Base-by-base conservation (phyloP, 1,140 invertebrate species). In the Leptestheria dahalacensis region DNA sequence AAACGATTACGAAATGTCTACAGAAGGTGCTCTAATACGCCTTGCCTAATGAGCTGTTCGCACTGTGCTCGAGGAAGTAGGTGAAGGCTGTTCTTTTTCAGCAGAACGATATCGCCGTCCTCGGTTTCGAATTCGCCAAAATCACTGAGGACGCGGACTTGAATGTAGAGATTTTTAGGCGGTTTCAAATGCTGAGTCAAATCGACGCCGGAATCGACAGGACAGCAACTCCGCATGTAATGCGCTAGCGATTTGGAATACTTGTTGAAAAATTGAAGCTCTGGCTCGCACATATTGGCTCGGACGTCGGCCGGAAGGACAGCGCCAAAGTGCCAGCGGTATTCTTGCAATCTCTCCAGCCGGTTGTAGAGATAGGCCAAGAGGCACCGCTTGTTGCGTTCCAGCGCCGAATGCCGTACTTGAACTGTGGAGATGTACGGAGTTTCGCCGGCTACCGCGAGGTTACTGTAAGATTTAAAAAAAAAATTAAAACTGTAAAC, bases 121-220 rank as follows among this genome's bases (percentile, higher is more conserved):
- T 91, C 91, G 15, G 94, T 77, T 72, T 97, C 93, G 68, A 93
- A 83, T 72, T 89, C 90, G 1, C 94, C 94, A 75, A 92, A 93
- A 73, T 97, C 91, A 48, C 79, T 73, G 24, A 95, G 67, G 71
- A 91, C 95, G 28, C 88, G 74, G 1, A 96, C 91, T 82, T 85
- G 56, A 59, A 96, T 84, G 68, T 86, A 95, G 12, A 96, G 74
- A 11, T 85, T 84, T 70, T 97, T 97, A 1, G 93, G 93, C 58
- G 93, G 93, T 51, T 84, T 82, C n/a, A 88, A 71, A 71, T 96
- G 84, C 62, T 88, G 81, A 21, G 86, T 88, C 6, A 97, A 75
- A 74, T 97, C 91, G 50, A 96, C 77, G 4, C 88, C 87, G 62
- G 79, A 75, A 58, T 79, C 79, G 64, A 82, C 77, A 62, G 85